These are phyloP conservation scores for Verasper variegatus DNA, from an alignment of 2,113 vertebrate species.

Conservation along the genomic window DNA sequence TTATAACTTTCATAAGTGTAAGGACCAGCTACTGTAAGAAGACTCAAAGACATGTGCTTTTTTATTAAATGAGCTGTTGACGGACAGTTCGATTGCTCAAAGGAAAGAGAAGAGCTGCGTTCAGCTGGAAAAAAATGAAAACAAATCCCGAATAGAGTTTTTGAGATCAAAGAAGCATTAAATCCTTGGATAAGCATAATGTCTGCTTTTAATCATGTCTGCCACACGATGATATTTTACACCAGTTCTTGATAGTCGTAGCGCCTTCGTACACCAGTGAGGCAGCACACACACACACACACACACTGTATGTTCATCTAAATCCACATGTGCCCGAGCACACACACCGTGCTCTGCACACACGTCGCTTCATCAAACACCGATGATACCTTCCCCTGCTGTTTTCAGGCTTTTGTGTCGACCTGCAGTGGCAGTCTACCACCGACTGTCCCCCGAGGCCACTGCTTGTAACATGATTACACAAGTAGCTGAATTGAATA, in stretches of 20 bases:
- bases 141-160: neutral
- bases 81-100: neutral
- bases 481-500: slow-evolving; percentile 54
- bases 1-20: no score
- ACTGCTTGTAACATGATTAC: slow-evolving; percentile 51
- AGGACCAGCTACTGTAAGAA: no score
- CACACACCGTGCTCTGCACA: neutral
- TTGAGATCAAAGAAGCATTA: neutral
- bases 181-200: neutral
- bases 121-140: neutral
- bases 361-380: slow-evolving; percentile 34
- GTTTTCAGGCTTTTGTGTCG: slow-evolving; percentile 27
- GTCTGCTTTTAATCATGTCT: neutral
- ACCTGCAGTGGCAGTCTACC: slow-evolving; percentile 30
- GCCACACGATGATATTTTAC: neutral
- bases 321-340: neutral
- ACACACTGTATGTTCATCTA: neutral
- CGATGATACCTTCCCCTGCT: slow-evolving; percentile 8
- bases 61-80: neutral
- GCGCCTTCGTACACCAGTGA: no score
- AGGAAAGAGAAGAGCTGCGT: neutral
- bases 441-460: slow-evolving; percentile 35
- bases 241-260: neutral
- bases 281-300: neutral
- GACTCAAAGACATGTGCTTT: no score